Evolutionary conservation across 2,113 vertebrate genomes (phyloP).

Genomic region (Girardinichthys multiradiatus): DNA sequence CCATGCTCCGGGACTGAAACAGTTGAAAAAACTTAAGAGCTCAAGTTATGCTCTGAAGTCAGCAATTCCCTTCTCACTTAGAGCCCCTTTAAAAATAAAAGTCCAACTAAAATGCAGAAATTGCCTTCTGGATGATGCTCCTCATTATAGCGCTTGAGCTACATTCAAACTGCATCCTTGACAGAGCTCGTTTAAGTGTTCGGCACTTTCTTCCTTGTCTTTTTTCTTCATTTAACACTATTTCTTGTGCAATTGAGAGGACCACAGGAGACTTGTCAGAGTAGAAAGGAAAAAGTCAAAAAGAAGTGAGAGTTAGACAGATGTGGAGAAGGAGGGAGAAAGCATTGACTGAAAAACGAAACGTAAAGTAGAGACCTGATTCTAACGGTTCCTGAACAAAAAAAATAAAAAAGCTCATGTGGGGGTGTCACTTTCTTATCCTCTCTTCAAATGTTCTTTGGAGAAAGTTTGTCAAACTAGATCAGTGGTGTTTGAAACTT

Average conservation of each 20-base stretch:
- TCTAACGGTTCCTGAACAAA: conserved; percentile 50
- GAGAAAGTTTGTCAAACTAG: conserved; percentile 85
- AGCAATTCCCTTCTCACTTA: conserved; percentile 21
- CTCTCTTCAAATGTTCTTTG: conserved; percentile 78
- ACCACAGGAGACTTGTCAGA: conserved; percentile 77
- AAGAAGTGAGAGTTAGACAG: conserved; percentile 24
- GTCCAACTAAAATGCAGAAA: conserved; percentile 17
- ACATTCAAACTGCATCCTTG: conserved; percentile 53
- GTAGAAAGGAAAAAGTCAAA: conserved; percentile 39
- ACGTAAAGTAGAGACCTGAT: conserved; percentile 60
- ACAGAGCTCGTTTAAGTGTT: conserved; percentile 60
- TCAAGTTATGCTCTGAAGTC: conserved; percentile 6
- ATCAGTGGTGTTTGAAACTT: conserved; percentile 80
- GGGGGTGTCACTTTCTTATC: conserved; percentile 78
- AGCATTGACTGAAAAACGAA: conserved; percentile 71
- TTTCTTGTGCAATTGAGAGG: conserved; percentile 73
- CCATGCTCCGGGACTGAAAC: conserved; percentile 3
- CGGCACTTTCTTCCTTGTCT: conserved; percentile 40
- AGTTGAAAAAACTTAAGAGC: conserved; percentile 2
- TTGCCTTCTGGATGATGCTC: conserved; percentile 15
- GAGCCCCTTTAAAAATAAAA: conserved; percentile 18
- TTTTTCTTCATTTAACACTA: conserved; percentile 61
- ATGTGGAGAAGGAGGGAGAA: conserved; percentile 38
- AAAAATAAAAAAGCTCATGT: conserved; percentile 47
- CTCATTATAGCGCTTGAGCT: conserved; percentile 54